A percentile compares a stretch with the other conserved stretches of the same genome.
Conservation (phyloP, 2,888 invertebrate genomes). For the Carterocephalus palaemon region DNA sequence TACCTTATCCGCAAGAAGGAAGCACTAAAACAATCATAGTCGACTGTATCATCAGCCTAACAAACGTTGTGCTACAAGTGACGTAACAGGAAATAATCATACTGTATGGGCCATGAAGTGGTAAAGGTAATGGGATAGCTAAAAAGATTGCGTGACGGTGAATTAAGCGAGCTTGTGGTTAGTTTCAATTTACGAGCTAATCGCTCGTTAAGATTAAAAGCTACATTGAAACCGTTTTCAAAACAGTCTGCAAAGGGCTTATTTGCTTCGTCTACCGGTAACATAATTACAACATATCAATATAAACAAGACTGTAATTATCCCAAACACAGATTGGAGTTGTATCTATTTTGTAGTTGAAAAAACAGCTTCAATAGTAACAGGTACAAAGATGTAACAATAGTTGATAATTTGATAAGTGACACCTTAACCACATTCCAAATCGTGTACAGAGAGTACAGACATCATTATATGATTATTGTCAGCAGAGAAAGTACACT, state of each 20-base stretch:
- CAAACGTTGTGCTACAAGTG: constrained; percentile 19
- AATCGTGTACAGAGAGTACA: too few species aligned
- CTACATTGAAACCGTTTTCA: constrained; percentile 51
- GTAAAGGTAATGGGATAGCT: constrained; percentile 33
- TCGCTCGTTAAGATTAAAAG: constrained; percentile 52
- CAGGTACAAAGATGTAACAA: too few species aligned
- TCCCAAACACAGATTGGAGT: too few species aligned
- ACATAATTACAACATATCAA: too few species aligned
- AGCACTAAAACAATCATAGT: constrained; percentile 58
- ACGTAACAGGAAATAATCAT: constrained; percentile 40
- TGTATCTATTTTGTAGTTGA: too few species aligned
- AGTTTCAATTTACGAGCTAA: constrained; percentile 62
- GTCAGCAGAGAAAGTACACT: too few species aligned
- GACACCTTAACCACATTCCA: too few species aligned
- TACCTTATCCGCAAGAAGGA: constrained; percentile 53
- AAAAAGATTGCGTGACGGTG: constrained; percentile 55
- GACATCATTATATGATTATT: too few species aligned
- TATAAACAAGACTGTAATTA: too few species aligned
- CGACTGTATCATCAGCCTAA: constrained; percentile 41
- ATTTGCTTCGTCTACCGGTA: too few species aligned
- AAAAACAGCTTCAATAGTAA: too few species aligned
- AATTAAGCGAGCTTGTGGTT: constrained; percentile 62
- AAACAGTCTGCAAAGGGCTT: constrained; percentile 30
- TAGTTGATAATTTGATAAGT: too few species aligned
- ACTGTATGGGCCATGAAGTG: constrained; percentile 35